Conservation (phyloP, 1,140 invertebrate genomes). For the Brachionus plicatilis region DNA sequence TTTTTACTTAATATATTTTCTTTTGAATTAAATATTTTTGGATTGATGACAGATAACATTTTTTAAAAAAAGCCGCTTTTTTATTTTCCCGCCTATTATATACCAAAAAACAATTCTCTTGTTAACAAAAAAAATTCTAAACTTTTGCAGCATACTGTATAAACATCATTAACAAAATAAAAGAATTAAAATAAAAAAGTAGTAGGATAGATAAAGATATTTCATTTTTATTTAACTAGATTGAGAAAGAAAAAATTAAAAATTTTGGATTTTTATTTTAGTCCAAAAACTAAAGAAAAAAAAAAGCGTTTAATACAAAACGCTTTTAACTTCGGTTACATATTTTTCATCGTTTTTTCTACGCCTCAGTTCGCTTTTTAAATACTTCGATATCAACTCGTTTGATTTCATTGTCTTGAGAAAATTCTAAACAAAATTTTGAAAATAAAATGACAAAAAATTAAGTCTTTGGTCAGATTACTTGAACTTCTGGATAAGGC, state of each 20-base stretch:
- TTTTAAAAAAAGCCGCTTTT: no score
- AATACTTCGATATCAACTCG: not conserved
- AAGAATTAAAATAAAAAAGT: no score
- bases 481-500: conserved; percentile 35
- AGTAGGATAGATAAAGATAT: no score
- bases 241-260: not conserved
- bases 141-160: no score
- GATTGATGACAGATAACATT: no score
- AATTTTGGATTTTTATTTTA: not conserved
- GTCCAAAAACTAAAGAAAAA: not conserved
- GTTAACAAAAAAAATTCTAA: no score
- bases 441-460: not conserved
- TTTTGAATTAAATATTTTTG: no score
- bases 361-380: not conserved
- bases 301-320: not conserved
- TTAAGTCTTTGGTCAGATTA: not conserved
- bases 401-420: conserved; percentile 22
- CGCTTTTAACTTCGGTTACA: conserved; percentile 6
- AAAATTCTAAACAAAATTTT: conserved; percentile 12
- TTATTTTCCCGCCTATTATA: no score
- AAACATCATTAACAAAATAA: no score
- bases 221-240: no score
- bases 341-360: conserved; percentile 35
- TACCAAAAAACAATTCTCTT: no score
- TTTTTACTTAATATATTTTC: no score